Conservation (phyloP, 2,888 invertebrate genomes). For the Apodemia hepburni region DNA sequence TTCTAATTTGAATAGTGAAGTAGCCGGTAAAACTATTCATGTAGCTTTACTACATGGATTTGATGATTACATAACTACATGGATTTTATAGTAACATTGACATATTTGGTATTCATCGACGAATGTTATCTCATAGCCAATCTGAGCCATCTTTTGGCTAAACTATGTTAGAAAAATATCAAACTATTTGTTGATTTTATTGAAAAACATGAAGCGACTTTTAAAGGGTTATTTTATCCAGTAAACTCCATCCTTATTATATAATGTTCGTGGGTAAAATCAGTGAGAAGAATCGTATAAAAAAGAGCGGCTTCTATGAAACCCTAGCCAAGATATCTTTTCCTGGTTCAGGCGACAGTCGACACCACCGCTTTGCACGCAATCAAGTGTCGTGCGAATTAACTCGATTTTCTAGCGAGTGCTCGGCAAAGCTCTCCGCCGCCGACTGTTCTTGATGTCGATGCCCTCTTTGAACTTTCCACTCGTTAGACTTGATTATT, state of each 20-base stretch:
- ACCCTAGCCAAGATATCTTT: constrained; percentile 23
- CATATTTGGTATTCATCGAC: background rate
- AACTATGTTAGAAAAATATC: background rate
- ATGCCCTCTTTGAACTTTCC: constrained; percentile 72
- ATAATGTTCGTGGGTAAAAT: constrained; percentile 6
- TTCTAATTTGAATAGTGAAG: no score
- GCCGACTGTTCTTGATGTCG: constrained; percentile 43
- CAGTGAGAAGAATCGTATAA: background rate
- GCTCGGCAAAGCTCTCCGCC: constrained; percentile 55
- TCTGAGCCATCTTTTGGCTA: background rate
- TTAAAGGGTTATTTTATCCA: background rate
- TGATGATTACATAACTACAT: no score
- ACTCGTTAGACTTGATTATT: constrained; percentile 71
- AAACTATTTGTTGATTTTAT: no score
- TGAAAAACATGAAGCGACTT: background rate
- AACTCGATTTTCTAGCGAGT: constrained; percentile 59
- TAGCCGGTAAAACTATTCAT: no score
- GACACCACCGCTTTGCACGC: constrained; percentile 31
- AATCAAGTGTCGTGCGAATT: constrained; percentile 52
- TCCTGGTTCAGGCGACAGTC: constrained; percentile 23
- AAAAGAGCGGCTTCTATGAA: constrained; percentile 18
- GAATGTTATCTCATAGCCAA: background rate
- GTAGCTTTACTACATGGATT: no score
- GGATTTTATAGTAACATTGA: background rate
- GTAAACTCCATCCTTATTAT: background rate